Conservation (phyloP, 2,797 vertebrate genomes). For the Cuniculus paca region DNA sequence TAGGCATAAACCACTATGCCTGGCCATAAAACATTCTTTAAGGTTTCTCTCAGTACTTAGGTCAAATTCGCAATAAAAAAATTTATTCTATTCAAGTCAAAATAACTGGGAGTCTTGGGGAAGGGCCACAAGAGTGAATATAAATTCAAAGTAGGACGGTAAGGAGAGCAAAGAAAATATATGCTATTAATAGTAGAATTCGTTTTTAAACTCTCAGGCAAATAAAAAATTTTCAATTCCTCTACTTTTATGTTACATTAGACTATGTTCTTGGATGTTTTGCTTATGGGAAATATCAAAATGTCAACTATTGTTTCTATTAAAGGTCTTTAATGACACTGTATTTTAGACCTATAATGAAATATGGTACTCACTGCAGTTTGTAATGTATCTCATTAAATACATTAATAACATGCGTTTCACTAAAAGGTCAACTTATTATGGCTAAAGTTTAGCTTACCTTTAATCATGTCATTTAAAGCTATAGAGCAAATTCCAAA, state of each 20-base stretch:
- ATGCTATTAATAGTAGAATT: slow-evolving; percentile 57
- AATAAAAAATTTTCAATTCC: slow-evolving; percentile 61
- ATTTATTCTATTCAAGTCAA: slow-evolving; percentile 53
- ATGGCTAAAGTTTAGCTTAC: slow-evolving; percentile 86
- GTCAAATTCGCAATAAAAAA: slow-evolving; percentile 55
- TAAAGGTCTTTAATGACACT: slow-evolving; percentile 91
- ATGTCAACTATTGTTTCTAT: slow-evolving; percentile 92
- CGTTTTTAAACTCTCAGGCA: slow-evolving; percentile 69
- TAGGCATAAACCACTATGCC: not conserved
- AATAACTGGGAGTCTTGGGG: not conserved
- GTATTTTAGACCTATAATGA: slow-evolving; percentile 90
- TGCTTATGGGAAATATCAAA: slow-evolving; percentile 91
- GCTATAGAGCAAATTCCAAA: slow-evolving; percentile 73
- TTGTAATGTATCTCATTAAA: slow-evolving; percentile 91
- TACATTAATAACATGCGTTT: slow-evolving; percentile 89
- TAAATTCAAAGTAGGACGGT: not conserved
- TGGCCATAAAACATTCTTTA: slow-evolving; percentile 27
- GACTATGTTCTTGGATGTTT: slow-evolving; percentile 81
- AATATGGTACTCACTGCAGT: slow-evolving; percentile 87
- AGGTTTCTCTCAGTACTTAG: not conserved
- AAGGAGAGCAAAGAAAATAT: slow-evolving; percentile 28
- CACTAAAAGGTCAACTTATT: slow-evolving; percentile 90
- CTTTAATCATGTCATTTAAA: slow-evolving; percentile 87
- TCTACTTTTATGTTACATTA: slow-evolving; percentile 80
- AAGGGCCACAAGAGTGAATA: slow-evolving; percentile 21